Conservation (phyloP, 2,113 vertebrate species). For the Petroica traversi region DNA sequence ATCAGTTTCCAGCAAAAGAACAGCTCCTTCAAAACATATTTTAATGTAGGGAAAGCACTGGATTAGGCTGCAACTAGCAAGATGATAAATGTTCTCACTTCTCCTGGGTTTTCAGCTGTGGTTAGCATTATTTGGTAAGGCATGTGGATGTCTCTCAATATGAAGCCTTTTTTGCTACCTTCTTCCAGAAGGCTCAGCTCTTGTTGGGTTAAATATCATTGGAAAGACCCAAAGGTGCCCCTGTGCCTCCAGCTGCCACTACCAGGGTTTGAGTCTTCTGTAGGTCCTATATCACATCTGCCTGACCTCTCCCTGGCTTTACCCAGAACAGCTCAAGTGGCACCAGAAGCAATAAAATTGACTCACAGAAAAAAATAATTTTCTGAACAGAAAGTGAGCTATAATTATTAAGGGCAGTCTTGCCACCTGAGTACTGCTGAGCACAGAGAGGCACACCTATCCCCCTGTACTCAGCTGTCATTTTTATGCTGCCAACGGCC, state of each 20-base stretch:
- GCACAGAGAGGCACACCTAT: neutral
- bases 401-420: neutral
- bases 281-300: neutral
- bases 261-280: neutral
- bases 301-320: neutral
- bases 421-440: neutral
- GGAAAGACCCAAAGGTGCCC: neutral
- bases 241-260: neutral
- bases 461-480: neutral
- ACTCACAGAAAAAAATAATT: neutral
- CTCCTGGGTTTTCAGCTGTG: neutral
- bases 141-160: neutral
- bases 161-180: neutral
- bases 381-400: neutral
- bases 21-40: neutral
- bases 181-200: neutral
- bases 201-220: neutral
- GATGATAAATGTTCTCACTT: neutral
- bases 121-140: neutral
- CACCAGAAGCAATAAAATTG: neutral
- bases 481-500: neutral
- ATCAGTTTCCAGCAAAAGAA: neutral
- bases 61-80: neutral
- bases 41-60: neutral
- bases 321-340: neutral